Percentiles rank a stretch among this genome's conserved stretches.
Evolutionary conservation across 2,797 vertebrate species (phyloP).

Genomic region (Leuciscus waleckii): DNA sequence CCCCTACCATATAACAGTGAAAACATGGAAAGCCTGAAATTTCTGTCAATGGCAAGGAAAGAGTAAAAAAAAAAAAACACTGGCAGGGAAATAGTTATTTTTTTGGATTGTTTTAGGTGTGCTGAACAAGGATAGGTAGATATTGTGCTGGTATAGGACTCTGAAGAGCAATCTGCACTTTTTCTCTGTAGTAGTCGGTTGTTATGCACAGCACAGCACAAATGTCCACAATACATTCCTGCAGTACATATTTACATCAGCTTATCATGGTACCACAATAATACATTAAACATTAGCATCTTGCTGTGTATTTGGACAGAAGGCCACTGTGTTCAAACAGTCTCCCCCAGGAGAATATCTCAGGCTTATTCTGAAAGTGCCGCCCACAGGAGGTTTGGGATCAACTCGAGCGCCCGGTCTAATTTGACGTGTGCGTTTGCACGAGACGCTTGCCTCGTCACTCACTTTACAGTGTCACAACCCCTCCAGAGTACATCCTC

Average conservation of each 20-base stretch:
- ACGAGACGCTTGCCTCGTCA: conserved; percentile 58
- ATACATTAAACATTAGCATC: conserved; percentile 52
- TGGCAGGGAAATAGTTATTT: neutral
- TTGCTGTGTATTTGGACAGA: conserved; percentile 26
- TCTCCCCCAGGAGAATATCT: conserved; percentile 61
- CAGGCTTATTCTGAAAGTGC: conserved; percentile 61
- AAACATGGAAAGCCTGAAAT: no score
- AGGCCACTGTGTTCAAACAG: conserved; percentile 53
- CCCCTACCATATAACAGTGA: no score
- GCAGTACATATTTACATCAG: conserved; percentile 16
- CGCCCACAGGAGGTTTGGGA: conserved; percentile 64
- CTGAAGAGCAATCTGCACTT: neutral
- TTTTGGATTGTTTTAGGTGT: neutral
- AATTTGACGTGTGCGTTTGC: conserved; percentile 66
- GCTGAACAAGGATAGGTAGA: no score
- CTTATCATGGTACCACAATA: conserved; percentile 56
- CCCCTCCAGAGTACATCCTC: conserved; percentile 44
- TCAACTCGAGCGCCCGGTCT: conserved; percentile 65
- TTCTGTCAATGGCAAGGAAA: no score
- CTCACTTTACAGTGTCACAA: conserved; percentile 54
- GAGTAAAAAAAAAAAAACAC: no score
- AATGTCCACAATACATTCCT: neutral
- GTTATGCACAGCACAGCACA: neutral
- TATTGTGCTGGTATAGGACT: neutral
- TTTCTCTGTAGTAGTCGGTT: neutral